These are phyloP conservation scores for Pantelozetes paolii DNA, from an alignment of 2,888 invertebrate genomes.

Conservation along the genomic window DNA sequence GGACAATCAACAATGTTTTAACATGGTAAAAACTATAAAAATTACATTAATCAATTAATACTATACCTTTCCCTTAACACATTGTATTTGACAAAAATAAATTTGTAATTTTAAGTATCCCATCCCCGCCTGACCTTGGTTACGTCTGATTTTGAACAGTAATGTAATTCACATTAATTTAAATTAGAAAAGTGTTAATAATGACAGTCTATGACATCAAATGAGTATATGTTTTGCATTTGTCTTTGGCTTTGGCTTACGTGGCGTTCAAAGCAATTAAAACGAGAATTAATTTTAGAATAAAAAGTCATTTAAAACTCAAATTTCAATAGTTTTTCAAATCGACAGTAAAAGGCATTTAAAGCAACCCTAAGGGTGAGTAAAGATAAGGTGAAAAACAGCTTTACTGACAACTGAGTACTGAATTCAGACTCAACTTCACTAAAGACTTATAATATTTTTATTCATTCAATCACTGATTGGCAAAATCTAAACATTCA, in stretches of 20 bases:
- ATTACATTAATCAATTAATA: too few relatives aligned
- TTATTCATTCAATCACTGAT: neutral
- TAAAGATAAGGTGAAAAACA: slow-evolving; percentile 18
- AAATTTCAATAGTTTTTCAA: too few relatives aligned
- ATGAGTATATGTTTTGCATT: neutral
- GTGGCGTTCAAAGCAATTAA: slow-evolving; percentile 5
- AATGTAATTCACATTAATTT: neutral
- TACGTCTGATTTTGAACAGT: neutral
- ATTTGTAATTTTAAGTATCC: too few relatives aligned
- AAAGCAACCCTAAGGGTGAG: neutral
- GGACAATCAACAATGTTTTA: too few relatives aligned
- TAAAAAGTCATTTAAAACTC: neutral
- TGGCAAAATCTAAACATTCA: neutral
- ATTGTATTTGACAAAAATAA: too few relatives aligned
- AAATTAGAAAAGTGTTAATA: neutral
- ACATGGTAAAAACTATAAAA: too few relatives aligned
- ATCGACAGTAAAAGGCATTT: neutral
- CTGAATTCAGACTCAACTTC: too few relatives aligned
- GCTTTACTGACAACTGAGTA: slow-evolving; percentile 9
- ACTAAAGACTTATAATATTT: neutral
- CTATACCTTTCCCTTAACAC: too few relatives aligned
- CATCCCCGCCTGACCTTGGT: neutral
- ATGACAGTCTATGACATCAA: slow-evolving; percentile 25
- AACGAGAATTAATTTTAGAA: neutral
- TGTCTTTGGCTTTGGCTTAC: neutral